Percentiles rank a stretch among this genome's conserved stretches.
Conservation (phyloP, 1,140 invertebrate species). For the Maconellicoccus hirsutus region DNA sequence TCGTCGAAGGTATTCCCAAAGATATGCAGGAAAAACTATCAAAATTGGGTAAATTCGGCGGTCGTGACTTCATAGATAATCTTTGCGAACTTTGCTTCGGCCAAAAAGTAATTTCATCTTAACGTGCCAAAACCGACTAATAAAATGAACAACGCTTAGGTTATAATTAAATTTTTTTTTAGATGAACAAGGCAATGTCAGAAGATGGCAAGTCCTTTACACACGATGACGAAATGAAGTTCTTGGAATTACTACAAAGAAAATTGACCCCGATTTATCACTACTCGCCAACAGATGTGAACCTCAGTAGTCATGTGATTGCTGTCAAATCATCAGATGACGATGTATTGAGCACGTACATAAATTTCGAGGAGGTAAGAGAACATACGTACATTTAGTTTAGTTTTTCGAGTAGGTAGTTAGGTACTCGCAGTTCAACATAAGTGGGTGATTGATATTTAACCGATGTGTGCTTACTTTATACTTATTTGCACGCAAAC, state of each 20-base stretch:
- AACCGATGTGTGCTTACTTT: too few relatives aligned
- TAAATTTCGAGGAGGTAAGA: conserved; percentile 26
- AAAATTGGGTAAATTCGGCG: neutral
- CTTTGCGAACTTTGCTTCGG: neutral
- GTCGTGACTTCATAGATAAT: neutral
- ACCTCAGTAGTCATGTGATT: neutral
- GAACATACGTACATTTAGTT: too few relatives aligned
- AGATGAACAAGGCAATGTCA: neutral
- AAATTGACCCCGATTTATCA: neutral
- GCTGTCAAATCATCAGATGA: neutral
- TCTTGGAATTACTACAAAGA: conserved; percentile 1
- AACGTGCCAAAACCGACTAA: neutral
- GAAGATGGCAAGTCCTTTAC: neutral
- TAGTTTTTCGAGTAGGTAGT: too few relatives aligned
- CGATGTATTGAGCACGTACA: conserved; percentile 22
- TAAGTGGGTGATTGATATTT: too few relatives aligned
- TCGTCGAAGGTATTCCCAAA: conserved; percentile 25
- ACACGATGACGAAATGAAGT: neutral
- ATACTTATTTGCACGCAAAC: too few relatives aligned
- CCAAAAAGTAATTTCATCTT: neutral
- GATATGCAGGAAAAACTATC: conserved; percentile 14
- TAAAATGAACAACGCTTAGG: too few relatives aligned
- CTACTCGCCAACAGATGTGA: neutral
- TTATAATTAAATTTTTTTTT: neutral
- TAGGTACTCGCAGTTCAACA: too few relatives aligned